Base-by-base conservation (phyloP, 2,888 invertebrate genomes). In the Ceraclea dissimilis region DNA sequence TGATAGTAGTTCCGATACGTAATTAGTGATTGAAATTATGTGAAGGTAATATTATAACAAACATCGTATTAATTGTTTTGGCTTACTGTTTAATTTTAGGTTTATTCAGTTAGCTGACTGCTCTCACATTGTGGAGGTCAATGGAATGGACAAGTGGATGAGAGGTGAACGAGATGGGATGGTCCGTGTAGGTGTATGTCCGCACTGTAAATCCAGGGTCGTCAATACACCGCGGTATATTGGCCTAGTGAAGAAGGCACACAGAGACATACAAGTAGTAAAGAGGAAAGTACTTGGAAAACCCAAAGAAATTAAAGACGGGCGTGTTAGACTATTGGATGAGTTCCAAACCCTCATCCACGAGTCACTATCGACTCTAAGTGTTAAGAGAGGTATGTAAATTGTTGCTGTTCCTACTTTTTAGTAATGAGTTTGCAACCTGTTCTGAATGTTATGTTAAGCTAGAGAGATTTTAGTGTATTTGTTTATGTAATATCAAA, bases 151-250 rank as follows among this genome's bases (percentile, higher is more conserved):
- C 51, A 67, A 61, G 16, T 68, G 78, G 64, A 71, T 77, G 70
- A 65, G 64, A 51, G 49, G 49, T 6, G 11, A 44, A 1, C 65
- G 74, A 31, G 60, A 66, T 18, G n/a, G n/a, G n/a, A n/a, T n/a
- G n/a, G 69, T 76, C n/a, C 69, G 68, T 1, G 60, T 66, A 20
- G 44, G 22, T 2, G 5, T 19, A 1, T 86, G 85, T 64, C 84
- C 85, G 0, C 67, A 66, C 55, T 86, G 86, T 65, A 80, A 78
- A 51, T 78, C 78, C 17, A 73, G 79, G 0, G 80, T 86, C 13
- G 70, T 79, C n/a, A 77, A 74, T 63, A 82, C 79, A 2, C 69
- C 70, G 47, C 74, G 83, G 17, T 85, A 81, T 67, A 79, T 79
- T 58, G 75, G 80, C 58, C 61, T 72, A 2, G 71, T 84, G 53